A percentile compares a stretch with the other conserved stretches of the same genome.
Conservation (phyloP, 1,140 invertebrate genomes). For the Drosophila repleta region DNA sequence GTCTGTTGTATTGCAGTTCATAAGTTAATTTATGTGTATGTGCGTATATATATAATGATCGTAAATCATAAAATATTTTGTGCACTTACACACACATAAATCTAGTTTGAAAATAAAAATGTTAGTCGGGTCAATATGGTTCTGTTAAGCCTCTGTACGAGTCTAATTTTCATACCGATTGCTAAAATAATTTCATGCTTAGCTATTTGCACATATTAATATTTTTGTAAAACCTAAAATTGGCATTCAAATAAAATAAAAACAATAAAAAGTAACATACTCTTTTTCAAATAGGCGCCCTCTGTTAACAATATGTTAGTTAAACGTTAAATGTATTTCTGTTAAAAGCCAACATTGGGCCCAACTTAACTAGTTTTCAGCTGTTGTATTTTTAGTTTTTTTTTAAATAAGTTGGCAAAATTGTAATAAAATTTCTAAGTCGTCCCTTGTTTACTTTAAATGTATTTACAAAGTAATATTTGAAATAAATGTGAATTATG, state of each 20-base stretch:
- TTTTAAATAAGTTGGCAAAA: conserved; percentile 34
- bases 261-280: not conserved
- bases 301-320: conserved; percentile 20
- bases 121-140: too few relatives aligned
- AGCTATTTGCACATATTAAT: too few relatives aligned
- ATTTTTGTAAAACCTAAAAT: too few relatives aligned
- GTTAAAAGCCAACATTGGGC: conserved; percentile 2
- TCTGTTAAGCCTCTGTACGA: too few relatives aligned
- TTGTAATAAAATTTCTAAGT: conserved; percentile 19
- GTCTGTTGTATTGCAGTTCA: not conserved
- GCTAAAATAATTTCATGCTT: too few relatives aligned
- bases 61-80: too few relatives aligned
- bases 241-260: too few relatives aligned
- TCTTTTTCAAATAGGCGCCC: not conserved
- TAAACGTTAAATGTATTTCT: conserved; percentile 6
- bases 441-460: conserved; percentile 12
- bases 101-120: too few relatives aligned
- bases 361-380: conserved; percentile 34
- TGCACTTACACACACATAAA: too few relatives aligned
- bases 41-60: too few relatives aligned
- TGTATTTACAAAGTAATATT: conserved; percentile 13
- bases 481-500: conserved; percentile 17
- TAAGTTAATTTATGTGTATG: too few relatives aligned
- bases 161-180: too few relatives aligned
- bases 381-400: conserved; percentile 44